These are phyloP conservation scores for Xenops minutus DNA, from an alignment of 2,797 vertebrate genomes.

Conservation along the genomic window DNA sequence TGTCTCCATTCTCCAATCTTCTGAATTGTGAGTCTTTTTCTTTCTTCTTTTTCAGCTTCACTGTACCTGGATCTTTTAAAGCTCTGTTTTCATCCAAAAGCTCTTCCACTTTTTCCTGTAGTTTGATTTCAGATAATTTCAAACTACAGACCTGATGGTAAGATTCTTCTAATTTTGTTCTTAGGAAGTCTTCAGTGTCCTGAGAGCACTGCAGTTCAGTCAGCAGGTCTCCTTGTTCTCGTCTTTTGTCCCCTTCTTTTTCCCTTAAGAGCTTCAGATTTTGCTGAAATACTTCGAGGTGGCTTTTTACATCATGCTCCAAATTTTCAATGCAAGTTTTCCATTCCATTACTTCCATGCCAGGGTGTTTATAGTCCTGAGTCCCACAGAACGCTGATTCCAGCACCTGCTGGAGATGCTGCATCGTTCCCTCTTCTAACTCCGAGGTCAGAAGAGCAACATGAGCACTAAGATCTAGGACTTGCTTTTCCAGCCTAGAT, in stretches of 20 bases:
- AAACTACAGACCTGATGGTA: slow-evolving; percentile 65
- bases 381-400: slow-evolving; percentile 30
- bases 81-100: slow-evolving; percentile 73
- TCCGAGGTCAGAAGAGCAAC: slow-evolving; percentile 56
- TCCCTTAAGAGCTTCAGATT: slow-evolving; percentile 74
- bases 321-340: background rate
- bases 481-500: slow-evolving; percentile 77
- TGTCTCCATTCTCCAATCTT: background rate
- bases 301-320: slow-evolving; percentile 66
- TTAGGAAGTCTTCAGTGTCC: slow-evolving; percentile 71
- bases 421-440: background rate
- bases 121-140: slow-evolving; percentile 73
- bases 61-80: slow-evolving; percentile 59
- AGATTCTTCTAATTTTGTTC: slow-evolving; percentile 77
- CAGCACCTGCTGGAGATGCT: background rate
- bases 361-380: slow-evolving; percentile 26
- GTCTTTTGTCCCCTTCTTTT: slow-evolving; percentile 69
- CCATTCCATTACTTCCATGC: background rate
- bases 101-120: slow-evolving; percentile 74
- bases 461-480: slow-evolving; percentile 74
- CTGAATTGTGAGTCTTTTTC: background rate
- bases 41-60: background rate
- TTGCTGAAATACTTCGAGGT: slow-evolving; percentile 73
- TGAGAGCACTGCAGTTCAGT: slow-evolving; percentile 74
- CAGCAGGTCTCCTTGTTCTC: slow-evolving; percentile 60